Percentiles rank a stretch among this genome's conserved stretches.
Conservation (phyloP, 2,888 invertebrate species). For the Patella ulyssiponensis region DNA sequence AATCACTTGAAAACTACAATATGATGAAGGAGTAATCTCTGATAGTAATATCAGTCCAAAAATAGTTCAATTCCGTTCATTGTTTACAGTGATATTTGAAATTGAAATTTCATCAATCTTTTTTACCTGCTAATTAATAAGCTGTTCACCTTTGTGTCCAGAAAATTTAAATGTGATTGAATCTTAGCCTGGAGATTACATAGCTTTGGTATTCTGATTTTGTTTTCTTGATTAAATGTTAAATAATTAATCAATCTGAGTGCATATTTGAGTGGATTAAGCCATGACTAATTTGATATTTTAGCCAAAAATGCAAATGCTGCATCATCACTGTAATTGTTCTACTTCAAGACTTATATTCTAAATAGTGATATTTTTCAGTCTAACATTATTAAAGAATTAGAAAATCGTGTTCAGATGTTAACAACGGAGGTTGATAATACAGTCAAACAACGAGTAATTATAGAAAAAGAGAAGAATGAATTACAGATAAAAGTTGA, state of each 20-base stretch:
- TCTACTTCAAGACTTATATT: too few species aligned
- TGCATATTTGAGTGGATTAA: too few species aligned
- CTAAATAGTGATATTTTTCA: constrained; percentile 28
- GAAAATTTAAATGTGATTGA: not conserved
- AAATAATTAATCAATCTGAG: too few species aligned
- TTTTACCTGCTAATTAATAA: too few species aligned
- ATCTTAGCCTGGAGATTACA: not conserved
- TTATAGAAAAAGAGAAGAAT: constrained; percentile 63
- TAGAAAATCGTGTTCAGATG: constrained; percentile 67
- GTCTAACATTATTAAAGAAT: constrained; percentile 65
- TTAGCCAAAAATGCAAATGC: not conserved
- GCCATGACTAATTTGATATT: too few species aligned
- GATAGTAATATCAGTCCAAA: too few species aligned
- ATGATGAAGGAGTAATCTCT: too few species aligned
- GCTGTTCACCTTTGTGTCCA: not conserved
- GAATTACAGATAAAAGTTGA: constrained; percentile 60
- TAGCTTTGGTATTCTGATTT: not conserved
- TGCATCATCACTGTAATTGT: not conserved
- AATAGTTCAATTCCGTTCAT: too few species aligned
- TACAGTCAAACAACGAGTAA: constrained; percentile 51
- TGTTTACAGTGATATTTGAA: too few species aligned
- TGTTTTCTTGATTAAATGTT: too few species aligned
- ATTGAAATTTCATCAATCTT: too few species aligned
- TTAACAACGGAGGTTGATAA: constrained; percentile 66
- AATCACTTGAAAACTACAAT: too few species aligned